Base-by-base conservation (phyloP, 2,113 vertebrate species). In the Ptilorrhoa leucosticta region DNA sequence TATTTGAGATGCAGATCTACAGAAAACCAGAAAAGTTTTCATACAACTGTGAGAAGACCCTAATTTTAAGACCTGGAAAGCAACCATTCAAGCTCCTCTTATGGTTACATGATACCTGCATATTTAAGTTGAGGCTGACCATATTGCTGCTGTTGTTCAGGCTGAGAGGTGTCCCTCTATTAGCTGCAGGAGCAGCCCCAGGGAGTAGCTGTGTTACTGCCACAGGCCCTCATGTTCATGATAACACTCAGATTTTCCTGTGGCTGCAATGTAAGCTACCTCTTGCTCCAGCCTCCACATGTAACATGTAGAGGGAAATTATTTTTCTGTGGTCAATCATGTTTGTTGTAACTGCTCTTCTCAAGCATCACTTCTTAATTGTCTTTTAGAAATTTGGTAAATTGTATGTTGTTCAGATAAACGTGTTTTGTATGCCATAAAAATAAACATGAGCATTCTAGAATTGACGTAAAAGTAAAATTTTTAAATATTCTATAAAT, bases 371-470 rank as follows among this genome's bases (percentile, higher is more conserved):
- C 11, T 81, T 83, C 63, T 60, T 48, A 48, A 45, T 44, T 77
- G 11, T 8, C 13, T 28, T 9, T 37, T 85, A 58, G 11, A 83
- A 61, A 20, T 76, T 48, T 31, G 20, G 20, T 69, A 51, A 60
- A 9, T 70, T 35, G 4, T 40, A 4, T 9, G 14, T 33, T 61
- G 9, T 42, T 80, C 45, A 35, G 42, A 50, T 56, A 53, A 44
- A 33, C 4, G 1, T 5, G 3, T 12, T 77, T 72, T 47, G 1
- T 51, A 10, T 14, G 9, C 3, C 13, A 8, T 3, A 45, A 19
- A 11, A 75, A 63, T n/a, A 73, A 61, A 35, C 3, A 2, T 37
- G 17, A 90, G 8, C 15, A 37, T 61, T 45, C 23, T 72, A 61
- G 57, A 77, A n/a, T 22, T 47, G 22, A 77, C 56, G 63, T 21